These are phyloP conservation scores for Eulithis testata DNA, from an alignment of 2,888 invertebrate species.

Conservation along the genomic window DNA sequence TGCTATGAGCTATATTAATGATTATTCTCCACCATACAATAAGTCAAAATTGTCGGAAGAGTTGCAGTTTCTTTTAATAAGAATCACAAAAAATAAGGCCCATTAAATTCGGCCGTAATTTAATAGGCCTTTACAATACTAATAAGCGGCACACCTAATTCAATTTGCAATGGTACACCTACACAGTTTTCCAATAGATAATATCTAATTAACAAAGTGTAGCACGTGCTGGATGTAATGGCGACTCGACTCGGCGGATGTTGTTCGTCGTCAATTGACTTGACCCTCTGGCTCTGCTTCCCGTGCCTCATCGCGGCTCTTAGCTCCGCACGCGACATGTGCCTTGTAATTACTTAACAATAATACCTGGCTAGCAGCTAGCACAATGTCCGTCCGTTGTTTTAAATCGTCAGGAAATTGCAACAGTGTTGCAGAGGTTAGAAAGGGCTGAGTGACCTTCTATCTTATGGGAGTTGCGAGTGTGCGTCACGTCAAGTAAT, in stretches of 20 bases:
- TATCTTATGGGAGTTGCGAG: conserved; percentile 35
- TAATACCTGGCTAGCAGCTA: conserved; percentile 28
- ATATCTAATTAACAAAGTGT: conserved; percentile 51
- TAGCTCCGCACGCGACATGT: conserved; percentile 57
- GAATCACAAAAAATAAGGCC: too few species aligned
- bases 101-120: neutral
- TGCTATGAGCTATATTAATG: too few species aligned
- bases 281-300: conserved; percentile 77
- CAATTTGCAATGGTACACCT: neutral
- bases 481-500: conserved; percentile 23
- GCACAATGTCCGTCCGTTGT: conserved; percentile 21
- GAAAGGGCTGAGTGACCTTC: conserved; percentile 43
- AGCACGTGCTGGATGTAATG: conserved; percentile 67
- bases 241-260: conserved; percentile 69
- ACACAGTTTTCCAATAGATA: conserved; percentile 23
- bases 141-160: neutral
- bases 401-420: conserved; percentile 40
- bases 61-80: too few species aligned
- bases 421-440: conserved; percentile 38
- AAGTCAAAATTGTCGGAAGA: too few species aligned
- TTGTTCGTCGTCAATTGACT: conserved; percentile 79
- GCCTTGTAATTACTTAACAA: conserved; percentile 37
- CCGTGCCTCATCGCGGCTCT: conserved; percentile 61
- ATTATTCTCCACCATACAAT: too few species aligned
- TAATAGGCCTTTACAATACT: neutral